Base-by-base conservation (phyloP, 2,113 vertebrate species). In the Pseudorectes ferrugineus region DNA sequence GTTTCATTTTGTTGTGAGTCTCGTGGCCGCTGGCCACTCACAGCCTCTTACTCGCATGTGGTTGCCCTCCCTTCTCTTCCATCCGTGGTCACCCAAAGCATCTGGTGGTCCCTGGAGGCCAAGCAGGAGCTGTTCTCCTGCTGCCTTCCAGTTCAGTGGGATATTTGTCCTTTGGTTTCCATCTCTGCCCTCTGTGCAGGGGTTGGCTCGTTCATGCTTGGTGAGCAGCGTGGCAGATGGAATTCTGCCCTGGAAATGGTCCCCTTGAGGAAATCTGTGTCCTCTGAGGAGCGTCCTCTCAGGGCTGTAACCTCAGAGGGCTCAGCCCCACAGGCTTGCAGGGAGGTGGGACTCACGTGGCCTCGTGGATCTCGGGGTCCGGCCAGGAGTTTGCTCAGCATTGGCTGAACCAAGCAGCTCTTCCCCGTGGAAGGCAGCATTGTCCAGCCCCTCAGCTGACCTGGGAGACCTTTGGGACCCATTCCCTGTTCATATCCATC, bases 61-160 rank as follows among this genome's bases (percentile, higher is more conserved):
- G 92, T 96, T 88, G 80, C 43, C 77, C 90, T 78, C 70, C 73
- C 29, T 89, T 85, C 63, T 92, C 38, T 96, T 85, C 94, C 68
- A 29, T 96, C 84, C 67, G 0, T 45, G 63, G 45, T 93, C 94
- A 91, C 75, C 68, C 29, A 16, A 49, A 95, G 87, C 91, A 66
- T 78, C 94, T 93, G 92, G 78, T 91, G 90, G 80, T 94, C 71
- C 87, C 91, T 86, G 86, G 79, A 63, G 86, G 88, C 82, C 40
- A 31, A 42, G 89, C 70, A 89, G 90, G 83, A 91, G 78, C 43
- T 1, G 3, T 23, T 81, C 35, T 9, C 51, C 38, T 85, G 70
- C 58, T 59, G 29, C 72, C 57, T 63, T 21, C 21, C 35, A 13
- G 79, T 5, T 45, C 48, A 8, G 3, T 3, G 25, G 29, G 12